These are phyloP conservation scores for Oreochromis tanganicae DNA, from an alignment of 2,113 vertebrate species.

Conservation along the genomic window DNA sequence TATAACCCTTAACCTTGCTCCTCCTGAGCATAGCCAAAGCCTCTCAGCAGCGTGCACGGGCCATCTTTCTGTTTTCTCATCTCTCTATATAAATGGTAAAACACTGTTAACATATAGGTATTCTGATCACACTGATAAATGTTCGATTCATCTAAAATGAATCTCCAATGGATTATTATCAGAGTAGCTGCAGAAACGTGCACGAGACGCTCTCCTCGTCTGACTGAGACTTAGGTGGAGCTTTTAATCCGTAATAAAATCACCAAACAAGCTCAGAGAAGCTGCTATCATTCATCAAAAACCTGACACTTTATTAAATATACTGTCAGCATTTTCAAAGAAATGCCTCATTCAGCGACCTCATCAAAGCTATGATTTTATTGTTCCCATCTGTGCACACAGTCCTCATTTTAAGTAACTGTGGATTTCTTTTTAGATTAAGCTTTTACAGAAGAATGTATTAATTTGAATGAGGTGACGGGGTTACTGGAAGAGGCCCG, in stretches of 20 bases:
- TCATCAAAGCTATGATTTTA: conserved; percentile 22
- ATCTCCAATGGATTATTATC: neutral
- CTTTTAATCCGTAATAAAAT: neutral
- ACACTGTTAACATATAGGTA: neutral
- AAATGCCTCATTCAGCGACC: conserved; percentile 14
- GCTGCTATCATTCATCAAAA: neutral
- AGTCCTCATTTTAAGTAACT: conserved; percentile 10
- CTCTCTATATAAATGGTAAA: neutral
- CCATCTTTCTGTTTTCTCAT: neutral
- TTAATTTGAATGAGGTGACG: conserved; percentile 13
- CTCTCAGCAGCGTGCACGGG: neutral
- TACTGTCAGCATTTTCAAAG: neutral
- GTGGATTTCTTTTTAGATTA: conserved; percentile 7
- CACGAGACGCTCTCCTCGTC: neutral
- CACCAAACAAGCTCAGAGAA: neutral
- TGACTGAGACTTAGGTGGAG: neutral
- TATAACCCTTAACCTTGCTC: neutral
- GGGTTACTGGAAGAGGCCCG: conserved; percentile 3
- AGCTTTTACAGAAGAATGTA: conserved; percentile 3
- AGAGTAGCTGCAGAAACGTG: neutral
- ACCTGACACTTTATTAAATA: neutral
- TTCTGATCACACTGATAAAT: neutral
- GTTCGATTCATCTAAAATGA: neutral
- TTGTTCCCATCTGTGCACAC: neutral
- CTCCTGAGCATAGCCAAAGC: neutral